A percentile compares a stretch with the other conserved stretches of the same genome.
These are phyloP conservation scores for Callionymus lyra DNA, from an alignment of 2,113 vertebrate genomes.

Conservation along the genomic window DNA sequence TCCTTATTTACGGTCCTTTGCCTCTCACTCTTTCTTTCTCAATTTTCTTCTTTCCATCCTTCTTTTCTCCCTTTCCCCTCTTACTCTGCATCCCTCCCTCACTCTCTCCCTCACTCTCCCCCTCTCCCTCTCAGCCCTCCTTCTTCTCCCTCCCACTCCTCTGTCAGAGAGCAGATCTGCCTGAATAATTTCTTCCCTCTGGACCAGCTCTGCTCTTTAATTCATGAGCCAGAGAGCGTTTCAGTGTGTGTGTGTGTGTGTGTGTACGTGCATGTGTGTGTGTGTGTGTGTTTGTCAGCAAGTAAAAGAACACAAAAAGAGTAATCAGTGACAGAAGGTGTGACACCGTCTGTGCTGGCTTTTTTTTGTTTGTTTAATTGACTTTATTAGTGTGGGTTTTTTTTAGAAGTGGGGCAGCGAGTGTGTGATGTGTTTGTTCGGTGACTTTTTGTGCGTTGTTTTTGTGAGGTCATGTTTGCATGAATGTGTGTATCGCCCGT, in stretches of 20 bases:
- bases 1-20: slow-evolving; percentile 46
- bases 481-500: no score
- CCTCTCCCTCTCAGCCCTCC: slow-evolving; percentile 10
- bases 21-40: slow-evolving; percentile 21
- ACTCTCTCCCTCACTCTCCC: slow-evolving; percentile 1
- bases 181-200: slow-evolving; percentile 65
- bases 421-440: no score
- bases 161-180: slow-evolving; percentile 61
- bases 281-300: slow-evolving; percentile 39
- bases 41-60: neutral
- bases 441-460: no score
- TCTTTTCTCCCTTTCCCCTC: no score
- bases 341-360: slow-evolving; percentile 20
- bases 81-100: neutral
- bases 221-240: slow-evolving; percentile 50
- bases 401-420: no score
- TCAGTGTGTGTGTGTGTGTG: slow-evolving; percentile 4
- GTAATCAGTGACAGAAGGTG: slow-evolving; percentile 39
- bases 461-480: no score
- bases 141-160: slow-evolving; percentile 38
- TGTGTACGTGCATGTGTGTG: slow-evolving; percentile 1
- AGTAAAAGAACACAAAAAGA: slow-evolving; percentile 42
- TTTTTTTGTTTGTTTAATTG: neutral
- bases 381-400: no score
- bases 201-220: slow-evolving; percentile 63